Percentiles rank a stretch among this genome's conserved stretches.
phyloP scores from a whole-genome alignment of 2,888 invertebrate genomes.

The Nesidiocoris tenuis region DNA sequence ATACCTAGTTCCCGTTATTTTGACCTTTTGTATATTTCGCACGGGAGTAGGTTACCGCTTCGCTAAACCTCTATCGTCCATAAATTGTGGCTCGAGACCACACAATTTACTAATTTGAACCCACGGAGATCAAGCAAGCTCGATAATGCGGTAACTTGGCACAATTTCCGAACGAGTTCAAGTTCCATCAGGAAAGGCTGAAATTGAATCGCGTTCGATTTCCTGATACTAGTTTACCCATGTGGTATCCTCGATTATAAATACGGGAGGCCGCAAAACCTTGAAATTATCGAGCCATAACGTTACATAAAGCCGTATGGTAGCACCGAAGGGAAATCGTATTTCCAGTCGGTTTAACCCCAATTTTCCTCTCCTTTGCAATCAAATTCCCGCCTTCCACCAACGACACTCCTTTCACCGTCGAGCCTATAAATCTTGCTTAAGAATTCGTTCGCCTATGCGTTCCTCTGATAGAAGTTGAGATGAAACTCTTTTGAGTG shows the following conservation, averaged over 20 bases:
- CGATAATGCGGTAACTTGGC: background rate
- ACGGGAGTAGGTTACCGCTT: no score
- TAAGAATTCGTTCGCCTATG: constrained; percentile 15
- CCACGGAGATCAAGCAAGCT: background rate
- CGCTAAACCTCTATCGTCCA: no score
- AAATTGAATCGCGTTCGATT: background rate
- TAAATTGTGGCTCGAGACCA: no score
- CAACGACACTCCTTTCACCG: background rate
- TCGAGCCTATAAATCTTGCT: constrained; percentile 20
- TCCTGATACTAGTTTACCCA: background rate
- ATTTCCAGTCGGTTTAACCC: constrained; percentile 16
- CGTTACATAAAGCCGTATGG: constrained; percentile 7
- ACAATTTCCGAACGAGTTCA: background rate
- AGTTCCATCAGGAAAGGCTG: background rate
- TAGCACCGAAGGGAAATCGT: constrained; percentile 6
- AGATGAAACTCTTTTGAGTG: background rate
- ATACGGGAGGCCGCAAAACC: background rate
- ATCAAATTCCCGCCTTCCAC: background rate
- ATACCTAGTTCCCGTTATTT: no score
- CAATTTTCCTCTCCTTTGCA: constrained; percentile 19
- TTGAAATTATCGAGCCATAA: background rate
- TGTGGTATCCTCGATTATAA: background rate
- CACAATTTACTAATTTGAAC: no score
- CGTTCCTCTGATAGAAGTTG: constrained; percentile 4
- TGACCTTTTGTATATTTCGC: no score